Conservation (phyloP, 64 coral and sea anemone species). For the Montipora foliosa region DNA sequence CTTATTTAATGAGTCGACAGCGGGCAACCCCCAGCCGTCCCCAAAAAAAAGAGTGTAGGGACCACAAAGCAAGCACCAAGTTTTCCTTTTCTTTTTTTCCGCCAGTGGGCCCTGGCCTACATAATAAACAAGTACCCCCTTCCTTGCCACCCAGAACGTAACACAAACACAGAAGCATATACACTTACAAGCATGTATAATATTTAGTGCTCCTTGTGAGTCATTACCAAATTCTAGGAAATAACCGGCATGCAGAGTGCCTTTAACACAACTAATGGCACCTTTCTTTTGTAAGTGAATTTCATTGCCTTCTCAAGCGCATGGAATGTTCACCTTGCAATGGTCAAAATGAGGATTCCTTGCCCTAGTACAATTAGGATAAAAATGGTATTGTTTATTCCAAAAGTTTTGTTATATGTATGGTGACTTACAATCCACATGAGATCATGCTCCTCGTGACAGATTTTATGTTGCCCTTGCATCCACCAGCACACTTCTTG, state of each 20-base stretch:
- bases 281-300: background rate
- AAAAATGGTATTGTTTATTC: constrained; percentile 68
- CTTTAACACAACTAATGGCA: constrained; percentile 5
- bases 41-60: too few relatives aligned
- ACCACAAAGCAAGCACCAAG: too few relatives aligned
- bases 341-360: background rate
- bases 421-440: constrained; percentile 3
- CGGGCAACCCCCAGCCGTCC: too few relatives aligned
- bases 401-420: constrained; percentile 60
- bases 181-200: background rate
- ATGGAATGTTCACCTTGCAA: background rate
- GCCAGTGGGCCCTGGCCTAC: too few relatives aligned
- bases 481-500: constrained; percentile 63
- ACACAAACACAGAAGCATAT: background rate
- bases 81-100: too few relatives aligned
- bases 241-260: constrained; percentile 10
- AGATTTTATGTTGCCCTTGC: constrained; percentile 24
- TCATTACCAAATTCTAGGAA: background rate
- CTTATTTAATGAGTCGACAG: too few relatives aligned
- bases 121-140: background rate
- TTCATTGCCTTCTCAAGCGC: background rate
- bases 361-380: constrained; percentile 5
- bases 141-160: background rate
- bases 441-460: constrained; percentile 62
- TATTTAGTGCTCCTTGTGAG: background rate